Conservation (phyloP, 2,888 invertebrate genomes). For the Tholera decimalis region DNA sequence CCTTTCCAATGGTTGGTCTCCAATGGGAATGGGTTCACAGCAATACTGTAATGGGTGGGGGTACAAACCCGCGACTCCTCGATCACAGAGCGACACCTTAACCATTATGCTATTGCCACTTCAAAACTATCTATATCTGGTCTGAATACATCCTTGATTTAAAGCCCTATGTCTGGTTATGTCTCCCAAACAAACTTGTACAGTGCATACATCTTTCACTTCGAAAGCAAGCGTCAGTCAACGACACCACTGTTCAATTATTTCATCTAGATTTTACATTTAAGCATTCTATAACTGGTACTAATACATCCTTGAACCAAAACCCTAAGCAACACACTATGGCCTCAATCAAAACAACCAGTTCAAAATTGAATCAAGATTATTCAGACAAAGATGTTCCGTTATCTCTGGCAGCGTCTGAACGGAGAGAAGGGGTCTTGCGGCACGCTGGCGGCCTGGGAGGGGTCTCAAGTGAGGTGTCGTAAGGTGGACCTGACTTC, state of each 20-base stretch:
- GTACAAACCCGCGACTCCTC: too few relatives aligned
- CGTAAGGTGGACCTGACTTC: conserved; percentile 91
- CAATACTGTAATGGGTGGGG: too few relatives aligned
- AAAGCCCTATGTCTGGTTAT: too few relatives aligned
- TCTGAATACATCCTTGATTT: too few relatives aligned
- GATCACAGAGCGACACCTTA: too few relatives aligned
- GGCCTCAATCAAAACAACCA: conserved; percentile 55
- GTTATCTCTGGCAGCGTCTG: conserved; percentile 88
- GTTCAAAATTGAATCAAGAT: conserved; percentile 63
- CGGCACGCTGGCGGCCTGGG: conserved; percentile 93
- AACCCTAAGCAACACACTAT: conserved; percentile 13
- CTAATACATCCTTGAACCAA: not conserved
- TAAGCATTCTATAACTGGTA: not conserved
- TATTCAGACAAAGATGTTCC: conserved; percentile 71
- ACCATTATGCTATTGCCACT: too few relatives aligned
- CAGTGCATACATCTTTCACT: not conserved
- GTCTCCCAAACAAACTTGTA: not conserved
- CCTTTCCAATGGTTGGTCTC: too few relatives aligned
- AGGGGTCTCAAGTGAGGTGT: conserved; percentile 92
- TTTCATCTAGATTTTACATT: not conserved
- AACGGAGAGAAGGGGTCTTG: conserved; percentile 93
- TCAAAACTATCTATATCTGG: too few relatives aligned
- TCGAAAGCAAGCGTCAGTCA: not conserved
- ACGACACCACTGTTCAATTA: not conserved
- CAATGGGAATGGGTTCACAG: too few relatives aligned